Evolutionary conservation across 2,888 invertebrate species (phyloP).

Genomic region (Beris morrisii): DNA sequence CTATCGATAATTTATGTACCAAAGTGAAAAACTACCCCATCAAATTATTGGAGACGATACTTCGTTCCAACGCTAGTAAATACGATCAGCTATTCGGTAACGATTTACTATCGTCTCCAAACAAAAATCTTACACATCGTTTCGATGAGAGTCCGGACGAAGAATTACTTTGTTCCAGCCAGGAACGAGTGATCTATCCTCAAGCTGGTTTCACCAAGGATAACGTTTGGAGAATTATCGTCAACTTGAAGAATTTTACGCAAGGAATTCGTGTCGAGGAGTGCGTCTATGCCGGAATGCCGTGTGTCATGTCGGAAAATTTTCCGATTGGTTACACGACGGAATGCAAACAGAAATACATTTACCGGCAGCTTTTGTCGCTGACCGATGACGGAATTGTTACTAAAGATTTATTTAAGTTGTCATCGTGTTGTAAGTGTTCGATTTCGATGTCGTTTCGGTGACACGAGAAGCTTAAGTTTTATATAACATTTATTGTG

Average conservation of each 20-base stretch:
- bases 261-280: conserved; percentile 14
- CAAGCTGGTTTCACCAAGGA: not conserved
- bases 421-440: conserved; percentile 1
- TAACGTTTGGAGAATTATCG: not conserved
- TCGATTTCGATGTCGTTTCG: too few relatives aligned
- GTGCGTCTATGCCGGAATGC: not conserved
- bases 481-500: too few relatives aligned
- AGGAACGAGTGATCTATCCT: not conserved
- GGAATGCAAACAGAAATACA: not conserved
- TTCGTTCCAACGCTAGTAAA: conserved; percentile 43
- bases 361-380: not conserved
- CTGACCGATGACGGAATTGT: not conserved
- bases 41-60: conserved; percentile 48
- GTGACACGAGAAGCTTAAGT: too few relatives aligned
- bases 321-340: not conserved
- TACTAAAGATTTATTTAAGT: not conserved
- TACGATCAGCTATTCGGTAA: conserved; percentile 51
- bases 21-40: conserved; percentile 56
- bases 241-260: not conserved
- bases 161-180: conserved; percentile 55
- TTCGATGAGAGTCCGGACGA: conserved; percentile 55
- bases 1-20: conserved; percentile 56
- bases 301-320: not conserved
- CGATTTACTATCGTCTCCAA: conserved; percentile 51
- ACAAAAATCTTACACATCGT: conserved; percentile 58